Conservation (phyloP, 2,113 vertebrate species). For the Sminthopsis crassicaudata region DNA sequence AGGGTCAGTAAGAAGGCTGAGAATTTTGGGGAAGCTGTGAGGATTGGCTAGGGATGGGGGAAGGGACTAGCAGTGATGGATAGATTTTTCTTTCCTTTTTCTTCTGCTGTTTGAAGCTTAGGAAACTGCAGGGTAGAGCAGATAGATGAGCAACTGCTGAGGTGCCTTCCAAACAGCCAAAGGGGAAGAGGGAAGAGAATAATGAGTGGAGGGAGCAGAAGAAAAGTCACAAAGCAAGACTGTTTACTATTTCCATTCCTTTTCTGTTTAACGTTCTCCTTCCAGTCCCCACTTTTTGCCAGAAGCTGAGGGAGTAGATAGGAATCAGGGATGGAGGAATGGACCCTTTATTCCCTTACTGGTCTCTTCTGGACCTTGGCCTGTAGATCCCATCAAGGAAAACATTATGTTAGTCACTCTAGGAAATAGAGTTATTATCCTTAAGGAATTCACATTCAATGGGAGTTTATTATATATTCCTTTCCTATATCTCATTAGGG, state of each 20-base stretch:
- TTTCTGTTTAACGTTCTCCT: neutral
- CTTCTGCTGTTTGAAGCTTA: neutral
- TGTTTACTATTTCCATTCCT: neutral
- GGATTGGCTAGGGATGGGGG: neutral
- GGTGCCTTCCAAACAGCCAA: neutral
- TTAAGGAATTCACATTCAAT: neutral
- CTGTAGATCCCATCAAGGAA: neutral
- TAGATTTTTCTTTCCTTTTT: neutral
- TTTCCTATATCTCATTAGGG: neutral
- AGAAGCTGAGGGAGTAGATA: neutral
- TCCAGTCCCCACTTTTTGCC: neutral
- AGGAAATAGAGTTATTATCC: neutral
- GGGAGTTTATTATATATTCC: neutral
- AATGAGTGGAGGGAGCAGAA: neutral
- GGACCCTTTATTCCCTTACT: neutral
- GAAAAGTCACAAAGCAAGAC: neutral
- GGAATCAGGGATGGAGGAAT: neutral
- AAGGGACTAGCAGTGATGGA: neutral
- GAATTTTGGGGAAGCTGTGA: neutral
- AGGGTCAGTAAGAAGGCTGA: neutral
- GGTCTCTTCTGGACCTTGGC: neutral
- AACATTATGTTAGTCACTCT: neutral
- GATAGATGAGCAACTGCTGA: neutral
- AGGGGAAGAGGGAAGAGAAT: neutral
- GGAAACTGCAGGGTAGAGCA: neutral